phyloP scores from a whole-genome alignment of 2,888 invertebrate genomes.

The Eilema griseolum region DNA sequence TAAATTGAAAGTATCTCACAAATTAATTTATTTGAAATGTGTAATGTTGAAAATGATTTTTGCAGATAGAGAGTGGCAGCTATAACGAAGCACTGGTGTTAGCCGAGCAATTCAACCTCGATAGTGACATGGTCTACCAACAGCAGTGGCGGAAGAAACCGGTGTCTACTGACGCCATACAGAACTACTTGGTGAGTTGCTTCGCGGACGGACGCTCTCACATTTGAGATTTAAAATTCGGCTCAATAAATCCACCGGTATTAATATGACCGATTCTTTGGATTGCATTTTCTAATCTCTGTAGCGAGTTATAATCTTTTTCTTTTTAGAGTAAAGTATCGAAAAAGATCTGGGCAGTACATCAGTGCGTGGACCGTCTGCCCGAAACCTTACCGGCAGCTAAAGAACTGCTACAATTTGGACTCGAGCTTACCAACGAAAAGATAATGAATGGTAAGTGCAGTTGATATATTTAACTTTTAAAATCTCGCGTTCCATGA shows the following conservation, averaged over 20 bases:
- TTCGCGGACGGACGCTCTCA: too few relatives aligned
- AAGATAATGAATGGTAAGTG: conserved; percentile 86
- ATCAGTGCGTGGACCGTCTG: conserved; percentile 92
- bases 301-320: conserved; percentile 8
- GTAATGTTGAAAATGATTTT: neutral
- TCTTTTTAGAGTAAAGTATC: conserved; percentile 89
- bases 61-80: conserved; percentile 89
- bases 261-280: too few relatives aligned
- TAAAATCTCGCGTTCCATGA: too few relatives aligned
- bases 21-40: neutral
- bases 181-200: conserved; percentile 89
- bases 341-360: conserved; percentile 92
- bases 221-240: neutral
- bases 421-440: conserved; percentile 89
- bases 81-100: conserved; percentile 91
- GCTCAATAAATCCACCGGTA: too few relatives aligned
- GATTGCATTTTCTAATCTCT: neutral
- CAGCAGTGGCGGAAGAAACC: conserved; percentile 92
- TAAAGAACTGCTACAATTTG: conserved; percentile 90
- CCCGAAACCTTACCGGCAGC: conserved; percentile 92
- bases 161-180: conserved; percentile 91
- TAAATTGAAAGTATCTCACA: too few relatives aligned
- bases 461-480: neutral
- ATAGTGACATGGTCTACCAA: conserved; percentile 93
- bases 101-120: conserved; percentile 90